phyloP scores from a whole-genome alignment of 1,140 invertebrate genomes.

The Solenopsis fugax region DNA sequence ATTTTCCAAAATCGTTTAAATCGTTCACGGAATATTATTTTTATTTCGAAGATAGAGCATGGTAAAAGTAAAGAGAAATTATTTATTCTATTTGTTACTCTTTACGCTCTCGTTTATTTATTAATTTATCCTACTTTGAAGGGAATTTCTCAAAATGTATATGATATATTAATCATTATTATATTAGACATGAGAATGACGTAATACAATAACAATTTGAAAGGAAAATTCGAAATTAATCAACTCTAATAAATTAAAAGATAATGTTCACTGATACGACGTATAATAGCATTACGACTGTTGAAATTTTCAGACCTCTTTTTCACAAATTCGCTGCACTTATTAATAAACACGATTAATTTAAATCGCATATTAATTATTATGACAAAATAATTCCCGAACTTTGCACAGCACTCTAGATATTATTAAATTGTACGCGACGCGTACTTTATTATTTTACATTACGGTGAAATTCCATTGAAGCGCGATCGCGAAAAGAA shows the following conservation, averaged over 20 bases:
- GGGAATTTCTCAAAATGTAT: neutral
- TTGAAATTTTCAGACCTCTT: neutral
- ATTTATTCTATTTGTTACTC: neutral
- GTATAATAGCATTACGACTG: neutral
- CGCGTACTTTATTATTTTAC: neutral
- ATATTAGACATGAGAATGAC: neutral
- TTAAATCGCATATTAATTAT: neutral
- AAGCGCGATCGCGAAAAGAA: neutral
- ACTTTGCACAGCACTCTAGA: neutral
- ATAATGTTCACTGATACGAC: neutral
- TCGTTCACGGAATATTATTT: neutral
- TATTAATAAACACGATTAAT: neutral
- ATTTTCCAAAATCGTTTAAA: no score
- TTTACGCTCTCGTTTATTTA: constrained; percentile 16
- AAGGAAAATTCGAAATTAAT: neutral
- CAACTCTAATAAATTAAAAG: neutral
- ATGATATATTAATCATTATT: neutral
- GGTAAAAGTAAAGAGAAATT: neutral
- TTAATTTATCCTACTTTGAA: neutral
- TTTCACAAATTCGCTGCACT: neutral
- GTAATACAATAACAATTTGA: neutral
- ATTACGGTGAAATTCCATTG: neutral
- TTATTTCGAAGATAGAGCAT: neutral
- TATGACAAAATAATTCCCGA: neutral
- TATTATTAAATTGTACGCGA: neutral